These are phyloP conservation scores for Tupaia chinensis DNA, from an alignment of 2,113 vertebrate species.

Conservation along the genomic window DNA sequence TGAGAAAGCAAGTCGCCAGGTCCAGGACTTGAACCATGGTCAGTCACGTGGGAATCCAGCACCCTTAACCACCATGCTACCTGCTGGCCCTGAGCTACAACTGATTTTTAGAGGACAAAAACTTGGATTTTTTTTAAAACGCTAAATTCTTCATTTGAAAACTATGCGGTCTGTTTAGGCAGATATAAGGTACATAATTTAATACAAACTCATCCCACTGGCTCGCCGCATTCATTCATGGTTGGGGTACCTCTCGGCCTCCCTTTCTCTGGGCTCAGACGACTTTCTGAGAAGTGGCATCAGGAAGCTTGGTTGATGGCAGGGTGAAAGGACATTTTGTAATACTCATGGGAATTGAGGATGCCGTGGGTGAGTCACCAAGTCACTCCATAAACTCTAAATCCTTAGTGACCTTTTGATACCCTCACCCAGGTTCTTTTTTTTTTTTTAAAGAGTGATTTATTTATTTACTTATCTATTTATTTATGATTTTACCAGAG, in stretches of 20 bases:
- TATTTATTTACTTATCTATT: no score
- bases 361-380: not conserved
- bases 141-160: slow-evolving; percentile 42
- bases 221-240: not conserved
- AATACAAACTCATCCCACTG: not conserved
- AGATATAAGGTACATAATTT: not conserved
- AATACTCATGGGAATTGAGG: not conserved
- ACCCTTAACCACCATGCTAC: no score
- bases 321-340: not conserved
- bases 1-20: no score
- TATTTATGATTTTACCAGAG: no score
- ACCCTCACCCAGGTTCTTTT: not conserved
- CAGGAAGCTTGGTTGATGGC: not conserved
- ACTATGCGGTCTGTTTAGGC: not conserved
- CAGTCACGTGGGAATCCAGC: no score
- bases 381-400: not conserved
- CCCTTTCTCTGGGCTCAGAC: not conserved
- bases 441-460: no score
- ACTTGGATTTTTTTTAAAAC: not conserved
- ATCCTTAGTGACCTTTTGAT: not conserved
- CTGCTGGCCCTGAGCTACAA: not conserved
- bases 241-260: not conserved
- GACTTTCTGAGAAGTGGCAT: not conserved
- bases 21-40: no score
- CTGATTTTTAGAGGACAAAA: not conserved